Evolutionary conservation across 2,797 vertebrate species (phyloP), one percentile per base, ranked within the genome.

Genomic region (Molossus molossus): DNA sequence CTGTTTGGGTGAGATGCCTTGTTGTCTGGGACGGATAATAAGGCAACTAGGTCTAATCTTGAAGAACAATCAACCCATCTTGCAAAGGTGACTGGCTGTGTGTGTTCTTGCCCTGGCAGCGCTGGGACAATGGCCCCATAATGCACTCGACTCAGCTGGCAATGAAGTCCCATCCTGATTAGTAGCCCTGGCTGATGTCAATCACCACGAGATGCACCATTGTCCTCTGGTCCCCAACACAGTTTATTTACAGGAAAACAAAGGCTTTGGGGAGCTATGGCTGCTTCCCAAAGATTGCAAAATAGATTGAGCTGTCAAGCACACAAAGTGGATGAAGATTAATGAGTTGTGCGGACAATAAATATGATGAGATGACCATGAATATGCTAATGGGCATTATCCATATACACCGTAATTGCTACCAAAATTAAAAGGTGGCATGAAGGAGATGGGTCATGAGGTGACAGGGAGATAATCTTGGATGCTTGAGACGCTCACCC

Each of bases 221-320:
- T 98, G 98, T 98, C 98, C 98, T 98, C 98, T 97, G 97, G 98
- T 98, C 98, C 97, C 87, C 97, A 98, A 99, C 98, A 98, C 98
- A 96, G 98, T 98, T 99, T 99, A 99, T 99, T 99, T 99, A 99
- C 98, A 98, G 98, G 97, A 98, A 99, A 98, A 99, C 99, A 99
- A 99, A 99, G 98, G 98, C 98, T 98, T 98, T 98, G 94, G 97
- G 98, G 98, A 97, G 98, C 98, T 98, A 98, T 98, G 98, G 98
- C 98, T 98, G 97, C 98, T 98, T 98, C 98, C 98, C 98, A 98
- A 98, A 98, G 99, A 99, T 99, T 99, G 99, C 99, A 99, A 99
- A 99, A 99, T 99, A 99, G 99, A 99, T 99, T 99, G 99, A 99
- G 99, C 99, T 99, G 99, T 99, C 99, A 99, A 99, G 98, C 98